These are phyloP conservation scores for Microtus pennsylvanicus DNA, from an alignment of 2,113 vertebrate species.

Conservation along the genomic window DNA sequence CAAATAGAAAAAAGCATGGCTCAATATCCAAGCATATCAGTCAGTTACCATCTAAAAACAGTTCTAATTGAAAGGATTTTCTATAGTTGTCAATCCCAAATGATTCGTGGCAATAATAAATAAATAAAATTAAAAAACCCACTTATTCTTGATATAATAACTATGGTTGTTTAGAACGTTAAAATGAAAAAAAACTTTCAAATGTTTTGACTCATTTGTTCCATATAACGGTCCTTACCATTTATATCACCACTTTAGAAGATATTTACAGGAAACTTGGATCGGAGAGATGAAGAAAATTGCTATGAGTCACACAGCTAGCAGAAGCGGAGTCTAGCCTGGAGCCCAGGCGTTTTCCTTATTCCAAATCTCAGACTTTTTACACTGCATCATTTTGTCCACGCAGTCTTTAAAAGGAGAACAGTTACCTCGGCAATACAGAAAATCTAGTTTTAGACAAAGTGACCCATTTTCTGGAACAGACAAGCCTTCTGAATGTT, in stretches of 20 bases:
- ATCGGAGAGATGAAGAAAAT: slow-evolving; percentile 73
- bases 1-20: neutral
- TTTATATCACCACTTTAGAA: slow-evolving; percentile 66
- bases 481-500: slow-evolving; percentile 33
- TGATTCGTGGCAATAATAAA: neutral
- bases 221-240: slow-evolving; percentile 55
- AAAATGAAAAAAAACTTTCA: slow-evolving; percentile 45
- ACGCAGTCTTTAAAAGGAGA: neutral
- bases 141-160: slow-evolving; percentile 46
- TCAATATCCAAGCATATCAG: neutral
- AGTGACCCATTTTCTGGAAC: neutral
- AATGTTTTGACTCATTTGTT: slow-evolving; percentile 66
- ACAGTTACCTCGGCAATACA: slow-evolving; percentile 36
- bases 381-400: slow-evolving; percentile 35
- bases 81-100: slow-evolving; percentile 31
- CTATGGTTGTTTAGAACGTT: slow-evolving; percentile 22
- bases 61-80: neutral
- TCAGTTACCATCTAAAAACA: neutral
- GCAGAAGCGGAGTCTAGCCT: slow-evolving; percentile 71
- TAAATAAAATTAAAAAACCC: slow-evolving; percentile 46
- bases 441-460: slow-evolving; percentile 56
- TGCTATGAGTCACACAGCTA: slow-evolving; percentile 75
- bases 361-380: slow-evolving; percentile 67
- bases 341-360: slow-evolving; percentile 60
- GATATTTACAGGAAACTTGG: slow-evolving; percentile 79